Evolutionary conservation across 2,113 vertebrate genomes (phyloP).

Genomic region (Seriola rivoliana): DNA sequence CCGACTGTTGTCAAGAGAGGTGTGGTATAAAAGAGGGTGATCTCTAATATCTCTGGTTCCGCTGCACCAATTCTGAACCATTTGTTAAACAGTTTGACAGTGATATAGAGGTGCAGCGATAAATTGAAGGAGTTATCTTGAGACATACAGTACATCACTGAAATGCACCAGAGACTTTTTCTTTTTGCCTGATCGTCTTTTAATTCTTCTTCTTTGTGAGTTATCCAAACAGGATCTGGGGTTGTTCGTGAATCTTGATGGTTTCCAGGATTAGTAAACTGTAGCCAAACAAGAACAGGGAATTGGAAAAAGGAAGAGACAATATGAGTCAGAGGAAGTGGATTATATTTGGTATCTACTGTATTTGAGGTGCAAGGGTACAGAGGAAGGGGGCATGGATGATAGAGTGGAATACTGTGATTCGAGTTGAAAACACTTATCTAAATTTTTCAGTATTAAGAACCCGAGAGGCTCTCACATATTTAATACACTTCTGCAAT

Average conservation of each 20-base stretch:
- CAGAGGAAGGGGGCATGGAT: background rate
- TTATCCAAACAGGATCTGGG: background rate
- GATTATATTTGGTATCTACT: slow-evolving; percentile 34
- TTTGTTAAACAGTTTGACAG: background rate
- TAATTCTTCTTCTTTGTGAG: too few species aligned
- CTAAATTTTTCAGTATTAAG: background rate
- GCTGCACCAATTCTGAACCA: too few species aligned
- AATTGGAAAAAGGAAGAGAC: slow-evolving; percentile 61
- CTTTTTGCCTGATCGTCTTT: too few species aligned
- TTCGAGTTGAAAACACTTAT: background rate
- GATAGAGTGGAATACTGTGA: background rate
- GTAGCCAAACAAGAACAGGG: slow-evolving; percentile 20
- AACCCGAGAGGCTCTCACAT: background rate
- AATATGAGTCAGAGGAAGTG: slow-evolving; percentile 36
- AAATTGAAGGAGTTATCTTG: too few species aligned
- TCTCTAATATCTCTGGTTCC: background rate
- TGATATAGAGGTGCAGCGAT: background rate
- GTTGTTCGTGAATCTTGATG: background rate
- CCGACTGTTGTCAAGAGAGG: too few species aligned
- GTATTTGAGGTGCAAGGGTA: slow-evolving; percentile 6
- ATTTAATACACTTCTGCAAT: background rate
- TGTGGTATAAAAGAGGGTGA: background rate
- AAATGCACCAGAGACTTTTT: background rate
- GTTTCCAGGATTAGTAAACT: slow-evolving; percentile 20
- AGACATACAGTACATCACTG: background rate